Evolutionary conservation across 2,797 vertebrate genomes (phyloP).

Genomic region (Sylvia borin): DNA sequence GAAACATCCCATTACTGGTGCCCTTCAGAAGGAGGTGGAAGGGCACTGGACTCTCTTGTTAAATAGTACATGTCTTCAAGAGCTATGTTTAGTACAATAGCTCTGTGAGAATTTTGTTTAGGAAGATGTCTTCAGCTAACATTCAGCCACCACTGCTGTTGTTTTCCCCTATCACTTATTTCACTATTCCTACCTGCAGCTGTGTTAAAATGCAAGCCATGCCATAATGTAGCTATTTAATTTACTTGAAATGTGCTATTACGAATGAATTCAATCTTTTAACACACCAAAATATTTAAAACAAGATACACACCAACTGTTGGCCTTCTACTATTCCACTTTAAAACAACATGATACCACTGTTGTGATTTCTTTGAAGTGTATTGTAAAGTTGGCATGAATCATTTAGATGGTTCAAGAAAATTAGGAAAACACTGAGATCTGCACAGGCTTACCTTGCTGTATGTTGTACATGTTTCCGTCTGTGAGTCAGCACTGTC

Average conservation of each 20-base stretch:
- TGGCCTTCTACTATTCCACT: not conserved
- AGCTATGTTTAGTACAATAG: not conserved
- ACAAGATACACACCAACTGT: not conserved
- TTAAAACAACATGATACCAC: not conserved
- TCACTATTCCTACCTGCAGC: not conserved
- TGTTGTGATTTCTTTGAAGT: not conserved
- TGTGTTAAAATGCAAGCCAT: not conserved
- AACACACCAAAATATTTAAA: not conserved
- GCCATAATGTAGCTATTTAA: not conserved
- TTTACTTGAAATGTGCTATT: not conserved
- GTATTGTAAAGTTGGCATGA: not conserved
- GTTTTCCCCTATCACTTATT: not conserved
- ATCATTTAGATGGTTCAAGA: not conserved
- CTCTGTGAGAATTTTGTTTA: not conserved
- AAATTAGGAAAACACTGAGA: not conserved
- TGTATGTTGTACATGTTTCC: conserved; percentile 92
- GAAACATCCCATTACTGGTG: not conserved
- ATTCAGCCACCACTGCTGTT: not conserved
- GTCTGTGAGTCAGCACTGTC: conserved; percentile 85
- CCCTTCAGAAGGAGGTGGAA: not conserved
- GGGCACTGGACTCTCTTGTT: not conserved
- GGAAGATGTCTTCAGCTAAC: not conserved
- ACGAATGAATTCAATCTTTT: not conserved
- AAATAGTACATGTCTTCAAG: not conserved
- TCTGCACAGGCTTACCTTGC: conserved; percentile 85